phyloP scores from a whole-genome alignment of 2,888 invertebrate species.

The Theristus sp. region DNA sequence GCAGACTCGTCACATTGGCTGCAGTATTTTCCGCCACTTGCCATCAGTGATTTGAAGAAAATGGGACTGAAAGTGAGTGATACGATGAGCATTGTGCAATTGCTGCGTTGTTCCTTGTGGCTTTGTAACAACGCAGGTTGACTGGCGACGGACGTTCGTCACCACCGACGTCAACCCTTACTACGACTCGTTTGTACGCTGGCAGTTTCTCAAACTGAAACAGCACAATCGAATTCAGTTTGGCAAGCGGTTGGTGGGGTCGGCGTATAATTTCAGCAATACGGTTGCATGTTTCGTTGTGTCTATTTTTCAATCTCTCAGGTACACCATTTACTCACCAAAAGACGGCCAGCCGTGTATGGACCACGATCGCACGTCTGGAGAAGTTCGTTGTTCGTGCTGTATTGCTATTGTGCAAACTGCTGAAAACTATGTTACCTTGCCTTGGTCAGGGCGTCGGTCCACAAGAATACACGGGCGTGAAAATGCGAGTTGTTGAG shows the following conservation, averaged over 20 bases:
- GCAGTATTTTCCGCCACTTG: slow-evolving; percentile 82
- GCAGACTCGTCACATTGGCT: slow-evolving; percentile 79
- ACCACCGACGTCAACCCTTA: slow-evolving; percentile 95
- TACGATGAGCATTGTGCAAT: not conserved
- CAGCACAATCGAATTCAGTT: slow-evolving; percentile 74
- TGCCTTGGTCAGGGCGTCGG: slow-evolving; percentile 52
- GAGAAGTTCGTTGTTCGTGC: slow-evolving; percentile 43
- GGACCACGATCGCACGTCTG: slow-evolving; percentile 90
- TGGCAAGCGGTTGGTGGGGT: slow-evolving; percentile 53
- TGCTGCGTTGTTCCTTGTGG: not conserved
- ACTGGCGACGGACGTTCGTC: slow-evolving; percentile 93
- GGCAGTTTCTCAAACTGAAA: slow-evolving; percentile 78
- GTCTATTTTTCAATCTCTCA: too few species aligned
- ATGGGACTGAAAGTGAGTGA: slow-evolving; percentile 63
- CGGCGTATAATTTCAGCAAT: not conserved
- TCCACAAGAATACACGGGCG: slow-evolving; percentile 87
- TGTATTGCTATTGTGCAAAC: not conserved
- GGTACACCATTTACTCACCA: slow-evolving; percentile 81
- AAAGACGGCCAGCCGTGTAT: slow-evolving; percentile 95
- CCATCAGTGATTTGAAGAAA: slow-evolving; percentile 60
- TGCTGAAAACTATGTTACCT: not conserved
- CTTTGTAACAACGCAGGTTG: slow-evolving; percentile 48
- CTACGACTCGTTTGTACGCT: slow-evolving; percentile 87
- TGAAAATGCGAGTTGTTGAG: slow-evolving; percentile 66
- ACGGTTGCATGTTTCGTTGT: too few species aligned